Evolutionary conservation across 2,888 invertebrate species (phyloP), one percentile per base, ranked within the genome.

Genomic region (Pelosia muscerda): DNA sequence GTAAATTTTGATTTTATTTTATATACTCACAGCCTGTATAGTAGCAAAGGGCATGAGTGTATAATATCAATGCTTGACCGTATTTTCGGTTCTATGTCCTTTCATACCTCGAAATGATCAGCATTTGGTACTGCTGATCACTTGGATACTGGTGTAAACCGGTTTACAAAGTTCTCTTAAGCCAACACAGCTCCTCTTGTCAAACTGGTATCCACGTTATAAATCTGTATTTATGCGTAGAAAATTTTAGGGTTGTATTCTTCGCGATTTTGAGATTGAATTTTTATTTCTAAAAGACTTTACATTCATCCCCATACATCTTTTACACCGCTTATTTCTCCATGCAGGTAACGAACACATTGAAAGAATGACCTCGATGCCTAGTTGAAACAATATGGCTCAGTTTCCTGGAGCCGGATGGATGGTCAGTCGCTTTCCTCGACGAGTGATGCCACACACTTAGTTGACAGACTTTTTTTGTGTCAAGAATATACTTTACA

Each of bases 331-430:
- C 26, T 61, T 10, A 55, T 15, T 54, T 53, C 53, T 59, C 31
- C 54, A 66, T 28, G 42, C n/a, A n/a, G 13, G 58, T n/a, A 49
- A 59, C 34, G 55, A 56, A 42, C 65, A 60, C 54, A 13, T 42
- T 59, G 59, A 60, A 65, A 54, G 60, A 61, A 61, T 31, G 66
- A 66, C 56, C 60, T 55, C 61, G 56, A 62, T 56, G 61, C 28
- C 49, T 66, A 66, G 26, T 56, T 61, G 31, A 26, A 49, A 66
- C 66, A 62, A 66, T 49, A 49, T 56, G 23, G 42, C 61, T 25
- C 31, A 34, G 66, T 42, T 42, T 60, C 28, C 56, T 61, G 23
- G 56, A 56, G 61, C 60, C 56, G 56, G 66, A 61, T 61, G 11
- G 55, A 56, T 61, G 61, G 25, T 55, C 42, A 66, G 42, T 25